Evolutionary conservation across 2,888 invertebrate species (phyloP), one percentile per base, ranked within the genome.

Genomic region (Pseudococcus jackbeardsleyi): DNA sequence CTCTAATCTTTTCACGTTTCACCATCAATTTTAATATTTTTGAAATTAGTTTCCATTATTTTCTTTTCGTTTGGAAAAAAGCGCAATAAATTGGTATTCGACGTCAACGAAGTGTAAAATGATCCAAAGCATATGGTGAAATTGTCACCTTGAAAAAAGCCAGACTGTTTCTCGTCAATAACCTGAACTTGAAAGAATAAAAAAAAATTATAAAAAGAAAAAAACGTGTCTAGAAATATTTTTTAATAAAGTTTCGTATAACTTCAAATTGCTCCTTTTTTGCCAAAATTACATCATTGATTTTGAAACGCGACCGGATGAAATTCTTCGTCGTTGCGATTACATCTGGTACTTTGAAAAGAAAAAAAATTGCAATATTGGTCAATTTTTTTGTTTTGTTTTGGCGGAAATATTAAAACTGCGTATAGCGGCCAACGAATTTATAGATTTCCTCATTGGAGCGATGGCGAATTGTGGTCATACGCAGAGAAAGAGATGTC

Each of bases 361-460:
- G 46, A 50, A 1, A 50, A 50, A 59, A 59, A 59, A n/a, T 59
- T n/a, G 59, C 42, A 9, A 42, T 59, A 15, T 48, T 64, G 64
- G 64, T 22, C 64, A 64, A 64, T 3, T 19, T 9, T 64, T 64
- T 64, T 64, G 64, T 64, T 64, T 64, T 64, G 64, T 64, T 64
- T 64, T 64, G 9, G 64, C 64, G 64, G 64, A 64, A 64, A 64
- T 64, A 22, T 22, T 64, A 12, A 64, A 22, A 64, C 26, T 33
- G 26, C 26, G 15, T 54, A 17, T 17, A n/a, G 19, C 64, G 64
- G 64, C 64, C 64, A 15, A 64, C 64, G 64, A 64, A 64, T 64
- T 64, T 64, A 64, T 64, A 64, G 64, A 64, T 64, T 64, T 64
- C 64, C 64, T 64, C 22, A 64, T 64, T 64, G 64, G 19, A 64